These are phyloP conservation scores for Chymomyza amoena DNA, from an alignment of 2,888 invertebrate genomes.

Conservation along the genomic window DNA sequence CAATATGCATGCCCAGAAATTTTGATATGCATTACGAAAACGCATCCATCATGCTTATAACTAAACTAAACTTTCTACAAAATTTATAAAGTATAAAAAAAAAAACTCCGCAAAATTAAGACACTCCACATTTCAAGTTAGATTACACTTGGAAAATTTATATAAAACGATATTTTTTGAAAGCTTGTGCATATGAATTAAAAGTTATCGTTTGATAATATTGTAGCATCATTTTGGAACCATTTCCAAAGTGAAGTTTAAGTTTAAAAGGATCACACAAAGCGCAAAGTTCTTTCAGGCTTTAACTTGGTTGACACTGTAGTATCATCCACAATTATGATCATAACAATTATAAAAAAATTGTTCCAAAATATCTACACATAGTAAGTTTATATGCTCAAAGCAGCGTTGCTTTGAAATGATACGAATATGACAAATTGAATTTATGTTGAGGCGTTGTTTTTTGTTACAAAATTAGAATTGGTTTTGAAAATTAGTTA, in stretches of 20 bases:
- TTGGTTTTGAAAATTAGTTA: slow-evolving; percentile 42
- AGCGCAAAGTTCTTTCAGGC: too few relatives aligned
- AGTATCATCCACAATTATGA: too few relatives aligned
- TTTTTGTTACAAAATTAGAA: neutral
- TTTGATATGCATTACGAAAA: neutral
- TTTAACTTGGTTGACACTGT: too few relatives aligned
- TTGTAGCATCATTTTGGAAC: too few relatives aligned
- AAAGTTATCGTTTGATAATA: neutral
- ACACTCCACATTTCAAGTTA: neutral
- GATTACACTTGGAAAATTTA: neutral
- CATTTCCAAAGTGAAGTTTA: too few relatives aligned
- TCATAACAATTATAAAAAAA: neutral
- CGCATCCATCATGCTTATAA: neutral
- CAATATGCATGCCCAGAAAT: neutral
- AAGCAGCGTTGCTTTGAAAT: neutral
- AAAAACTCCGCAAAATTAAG: neutral
- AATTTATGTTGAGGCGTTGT: neutral
- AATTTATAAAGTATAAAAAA: neutral
- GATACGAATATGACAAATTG: neutral
- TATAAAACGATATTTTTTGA: neutral
- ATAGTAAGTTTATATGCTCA: neutral
- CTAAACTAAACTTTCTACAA: neutral
- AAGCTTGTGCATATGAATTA: neutral
- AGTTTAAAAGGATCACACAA: too few relatives aligned
- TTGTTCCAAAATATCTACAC: neutral